Conservation (phyloP, 2,888 invertebrate genomes). For the Aphodius sticticus region DNA sequence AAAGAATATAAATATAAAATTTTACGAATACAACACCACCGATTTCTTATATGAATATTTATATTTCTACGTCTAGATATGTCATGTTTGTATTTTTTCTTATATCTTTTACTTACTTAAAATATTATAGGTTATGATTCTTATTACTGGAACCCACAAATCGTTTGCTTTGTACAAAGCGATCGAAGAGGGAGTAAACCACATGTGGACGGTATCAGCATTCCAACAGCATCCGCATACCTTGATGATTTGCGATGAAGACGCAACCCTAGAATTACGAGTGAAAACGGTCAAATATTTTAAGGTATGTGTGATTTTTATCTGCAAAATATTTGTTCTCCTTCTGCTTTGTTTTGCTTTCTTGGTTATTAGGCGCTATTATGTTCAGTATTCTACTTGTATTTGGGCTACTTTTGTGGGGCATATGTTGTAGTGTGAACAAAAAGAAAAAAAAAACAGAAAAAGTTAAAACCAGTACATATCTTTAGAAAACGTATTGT, state of each 20-base stretch:
- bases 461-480: too few species aligned
- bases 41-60: too few species aligned
- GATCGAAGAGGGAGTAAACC: constrained; percentile 97
- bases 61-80: too few species aligned
- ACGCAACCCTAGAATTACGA: constrained; percentile 94
- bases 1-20: too few species aligned
- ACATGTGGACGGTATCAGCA: constrained; percentile 99
- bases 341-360: constrained; percentile 13
- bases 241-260: constrained; percentile 96
- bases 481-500: too few species aligned
- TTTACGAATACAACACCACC: too few species aligned
- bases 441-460: too few species aligned
- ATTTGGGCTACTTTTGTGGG: too few species aligned
- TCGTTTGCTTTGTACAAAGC: constrained; percentile 96
- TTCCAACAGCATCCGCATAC: constrained; percentile 96
- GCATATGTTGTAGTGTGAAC: too few species aligned
- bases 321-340: neutral
- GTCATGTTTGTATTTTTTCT: too few species aligned
- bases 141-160: constrained; percentile 97
- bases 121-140: constrained; percentile 82
- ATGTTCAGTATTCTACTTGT: neutral
- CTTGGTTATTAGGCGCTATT: neutral
- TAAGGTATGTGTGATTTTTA: constrained; percentile 57
- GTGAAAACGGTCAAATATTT: constrained; percentile 99
- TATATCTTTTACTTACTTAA: too few species aligned